Evolutionary conservation across 2,113 vertebrate genomes (phyloP).

Genomic region (Chaetodon auriga): DNA sequence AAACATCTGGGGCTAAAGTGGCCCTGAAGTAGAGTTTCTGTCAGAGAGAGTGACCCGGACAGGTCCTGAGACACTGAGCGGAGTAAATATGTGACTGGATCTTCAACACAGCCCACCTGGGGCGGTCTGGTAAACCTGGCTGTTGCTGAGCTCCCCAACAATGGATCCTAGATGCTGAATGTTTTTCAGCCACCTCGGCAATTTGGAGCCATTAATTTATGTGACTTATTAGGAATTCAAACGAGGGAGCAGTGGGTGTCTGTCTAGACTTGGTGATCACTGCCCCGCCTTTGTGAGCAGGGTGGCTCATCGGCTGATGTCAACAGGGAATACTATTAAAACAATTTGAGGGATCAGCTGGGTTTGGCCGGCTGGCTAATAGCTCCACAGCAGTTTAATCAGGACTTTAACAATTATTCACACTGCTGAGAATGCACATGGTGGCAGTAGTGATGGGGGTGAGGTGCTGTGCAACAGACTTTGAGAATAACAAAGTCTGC

Average conservation of each 20-base stretch:
- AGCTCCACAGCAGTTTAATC: slow-evolving; percentile 55
- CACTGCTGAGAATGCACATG: slow-evolving; percentile 38
- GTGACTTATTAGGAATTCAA: neutral
- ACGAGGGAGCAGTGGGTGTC: neutral
- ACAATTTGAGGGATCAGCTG: slow-evolving; percentile 57
- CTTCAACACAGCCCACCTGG: neutral
- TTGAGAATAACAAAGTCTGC: slow-evolving; percentile 43
- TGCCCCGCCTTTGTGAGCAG: neutral
- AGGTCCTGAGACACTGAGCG: neutral
- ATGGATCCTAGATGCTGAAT: neutral
- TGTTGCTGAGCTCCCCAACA: neutral
- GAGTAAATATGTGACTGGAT: slow-evolving; percentile 16
- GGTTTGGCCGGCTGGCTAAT: slow-evolving; percentile 56
- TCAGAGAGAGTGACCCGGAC: neutral
- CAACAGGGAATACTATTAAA: slow-evolving; percentile 31
- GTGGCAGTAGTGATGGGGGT: slow-evolving; percentile 16
- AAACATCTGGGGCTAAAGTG: slow-evolving; percentile 16
- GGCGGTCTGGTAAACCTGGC: neutral
- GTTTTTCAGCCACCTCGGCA: neutral
- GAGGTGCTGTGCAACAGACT: slow-evolving; percentile 23
- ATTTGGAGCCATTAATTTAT: neutral
- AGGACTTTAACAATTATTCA: slow-evolving; percentile 57
- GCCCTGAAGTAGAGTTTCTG: slow-evolving; percentile 26
- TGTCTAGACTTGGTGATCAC: slow-evolving; percentile 2
- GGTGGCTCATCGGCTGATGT: neutral